phyloP scores from a whole-genome alignment of 35 echinoderm and acorn worm genomes.

The Chiridota heheva region DNA sequence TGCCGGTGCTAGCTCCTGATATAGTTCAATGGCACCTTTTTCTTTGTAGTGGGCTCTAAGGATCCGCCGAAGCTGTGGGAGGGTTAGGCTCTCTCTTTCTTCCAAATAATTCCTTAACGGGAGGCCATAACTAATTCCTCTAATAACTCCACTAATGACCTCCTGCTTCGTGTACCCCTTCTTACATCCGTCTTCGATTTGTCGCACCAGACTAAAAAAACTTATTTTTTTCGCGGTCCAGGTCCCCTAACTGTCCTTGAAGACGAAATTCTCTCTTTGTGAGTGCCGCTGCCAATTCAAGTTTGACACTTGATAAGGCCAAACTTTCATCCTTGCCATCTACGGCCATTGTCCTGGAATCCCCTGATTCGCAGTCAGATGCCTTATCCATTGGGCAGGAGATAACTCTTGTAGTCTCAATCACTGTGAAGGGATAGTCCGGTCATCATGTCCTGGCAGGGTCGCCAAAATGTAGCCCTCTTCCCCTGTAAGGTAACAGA shows the following conservation, averaged over 20 bases:
- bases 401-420: no score
- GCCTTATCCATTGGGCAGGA: no score
- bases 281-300: background rate
- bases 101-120: conserved; percentile 28
- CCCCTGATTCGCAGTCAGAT: no score
- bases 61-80: background rate
- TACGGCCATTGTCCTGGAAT: no score
- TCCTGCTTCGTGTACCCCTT: conserved; percentile 25
- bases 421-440: no score
- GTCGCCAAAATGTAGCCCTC: no score
- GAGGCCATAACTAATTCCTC: background rate
- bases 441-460: no score
- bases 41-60: conserved; percentile 10
- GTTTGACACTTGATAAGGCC: no score
- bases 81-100: background rate
- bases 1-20: background rate
- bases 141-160: conserved; percentile 31
- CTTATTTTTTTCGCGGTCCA: conserved; percentile 31
- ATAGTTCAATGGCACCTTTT: background rate
- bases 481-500: no score
- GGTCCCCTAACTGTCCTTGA: conserved; percentile 56
- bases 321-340: no score
- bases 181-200: conserved; percentile 43
- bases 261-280: conserved; percentile 18
- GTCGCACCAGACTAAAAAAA: conserved; percentile 49